A percentile compares a stretch with the other conserved stretches of the same genome.
phyloP scores from a whole-genome alignment of 2,888 invertebrate species.

The Leptogaster cylindrica region DNA sequence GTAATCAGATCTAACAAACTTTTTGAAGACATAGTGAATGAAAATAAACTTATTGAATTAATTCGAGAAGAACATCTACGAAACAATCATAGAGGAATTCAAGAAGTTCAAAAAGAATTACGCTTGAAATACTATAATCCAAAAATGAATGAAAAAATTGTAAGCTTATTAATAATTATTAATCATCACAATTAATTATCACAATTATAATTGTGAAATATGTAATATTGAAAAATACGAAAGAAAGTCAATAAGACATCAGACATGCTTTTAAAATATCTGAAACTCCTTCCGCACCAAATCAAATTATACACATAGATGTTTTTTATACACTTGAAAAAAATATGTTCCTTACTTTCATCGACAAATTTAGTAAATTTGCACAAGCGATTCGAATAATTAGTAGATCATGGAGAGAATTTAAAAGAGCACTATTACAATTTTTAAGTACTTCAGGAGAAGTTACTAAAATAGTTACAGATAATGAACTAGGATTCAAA shows the following conservation, averaged over 20 bases:
- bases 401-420: constrained; percentile 11
- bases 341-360: constrained; percentile 12
- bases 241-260: background rate
- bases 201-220: constrained; percentile 5
- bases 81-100: constrained; percentile 9
- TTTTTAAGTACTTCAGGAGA: background rate
- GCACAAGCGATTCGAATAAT: constrained; percentile 12
- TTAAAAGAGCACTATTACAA: constrained; percentile 19
- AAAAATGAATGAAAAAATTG: constrained; percentile 1
- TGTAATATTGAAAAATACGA: constrained; percentile 16
- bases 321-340: constrained; percentile 6
- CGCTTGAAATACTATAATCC: background rate
- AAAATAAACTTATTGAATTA: background rate
- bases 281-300: constrained; percentile 12
- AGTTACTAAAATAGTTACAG: constrained; percentile 3
- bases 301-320: constrained; percentile 15
- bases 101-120: background rate
- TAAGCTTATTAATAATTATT: background rate
- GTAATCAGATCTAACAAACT: background rate
- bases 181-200: background rate
- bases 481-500: constrained; percentile 19
- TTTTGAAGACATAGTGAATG: background rate
- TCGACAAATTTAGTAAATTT: constrained; percentile 30
- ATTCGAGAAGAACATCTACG: background rate
- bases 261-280: constrained; percentile 13